These are phyloP conservation scores for Holotrichia oblita DNA, from an alignment of 1,140 invertebrate genomes.

Conservation along the genomic window DNA sequence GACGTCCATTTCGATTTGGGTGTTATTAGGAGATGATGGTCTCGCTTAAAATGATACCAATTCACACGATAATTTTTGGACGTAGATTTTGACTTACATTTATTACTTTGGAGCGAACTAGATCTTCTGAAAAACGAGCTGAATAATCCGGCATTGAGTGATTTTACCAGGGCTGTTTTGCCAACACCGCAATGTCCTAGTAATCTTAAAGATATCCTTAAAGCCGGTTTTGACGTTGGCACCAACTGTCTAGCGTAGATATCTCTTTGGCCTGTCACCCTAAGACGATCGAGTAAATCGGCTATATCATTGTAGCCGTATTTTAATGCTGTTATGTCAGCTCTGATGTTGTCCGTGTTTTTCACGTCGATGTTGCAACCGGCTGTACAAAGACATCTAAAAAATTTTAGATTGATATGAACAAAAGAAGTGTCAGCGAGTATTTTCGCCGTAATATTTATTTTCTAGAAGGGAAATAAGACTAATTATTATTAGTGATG, in stretches of 20 bases:
- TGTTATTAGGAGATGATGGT: slow-evolving; percentile 59
- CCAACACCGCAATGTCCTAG: slow-evolving; percentile 82
- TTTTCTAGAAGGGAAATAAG: no score
- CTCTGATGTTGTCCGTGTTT: slow-evolving; percentile 78
- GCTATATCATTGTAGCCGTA: slow-evolving; percentile 80
- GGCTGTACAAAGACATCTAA: slow-evolving; percentile 76
- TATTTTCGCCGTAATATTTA: no score
- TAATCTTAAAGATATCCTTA: slow-evolving; percentile 78
- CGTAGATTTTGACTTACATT: slow-evolving; percentile 58
- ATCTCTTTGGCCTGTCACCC: slow-evolving; percentile 66
- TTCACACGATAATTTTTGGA: slow-evolving; percentile 23
- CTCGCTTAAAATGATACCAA: slow-evolving; percentile 53
- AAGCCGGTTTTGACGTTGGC: slow-evolving; percentile 70
- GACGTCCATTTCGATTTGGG: slow-evolving; percentile 70
- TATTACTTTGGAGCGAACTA: slow-evolving; percentile 60
- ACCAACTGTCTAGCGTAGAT: slow-evolving; percentile 77
- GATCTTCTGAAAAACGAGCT: slow-evolving; percentile 71
- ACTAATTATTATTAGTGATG: no score
- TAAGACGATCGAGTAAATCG: slow-evolving; percentile 75
- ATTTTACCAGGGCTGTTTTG: slow-evolving; percentile 79
- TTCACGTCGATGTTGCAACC: slow-evolving; percentile 75
- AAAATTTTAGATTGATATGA: slow-evolving; percentile 40
- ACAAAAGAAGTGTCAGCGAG: no score
- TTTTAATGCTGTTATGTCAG: slow-evolving; percentile 84
- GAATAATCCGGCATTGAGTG: slow-evolving; percentile 75